These are phyloP conservation scores for Ridgeia piscesae DNA, from an alignment of 1,140 invertebrate genomes.

Conservation along the genomic window DNA sequence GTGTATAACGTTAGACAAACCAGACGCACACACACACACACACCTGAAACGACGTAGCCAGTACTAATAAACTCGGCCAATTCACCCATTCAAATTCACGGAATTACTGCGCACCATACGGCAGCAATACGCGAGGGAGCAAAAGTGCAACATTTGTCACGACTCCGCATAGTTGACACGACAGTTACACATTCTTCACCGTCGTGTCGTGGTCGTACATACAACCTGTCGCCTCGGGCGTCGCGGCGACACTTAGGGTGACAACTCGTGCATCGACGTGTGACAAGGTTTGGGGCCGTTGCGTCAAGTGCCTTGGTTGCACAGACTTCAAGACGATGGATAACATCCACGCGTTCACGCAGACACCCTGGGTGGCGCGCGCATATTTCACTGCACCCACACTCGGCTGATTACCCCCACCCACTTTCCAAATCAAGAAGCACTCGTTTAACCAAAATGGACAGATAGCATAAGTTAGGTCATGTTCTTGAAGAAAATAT, in stretches of 20 bases:
- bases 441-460: no score
- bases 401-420: no score
- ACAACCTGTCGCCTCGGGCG: background rate
- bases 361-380: background rate
- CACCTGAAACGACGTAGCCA: background rate
- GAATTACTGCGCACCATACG: no score
- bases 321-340: background rate
- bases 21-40: background rate
- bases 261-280: background rate
- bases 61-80: no score
- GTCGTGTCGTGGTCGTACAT: background rate
- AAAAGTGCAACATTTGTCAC: background rate
- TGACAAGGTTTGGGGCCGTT: background rate
- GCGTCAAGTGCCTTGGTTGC: background rate
- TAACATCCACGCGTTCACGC: background rate
- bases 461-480: no score
- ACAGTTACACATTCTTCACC: background rate
- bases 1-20: background rate
- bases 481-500: no score
- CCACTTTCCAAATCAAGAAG: no score
- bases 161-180: background rate
- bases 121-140: no score
- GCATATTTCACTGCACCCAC: background rate
- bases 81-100: no score
- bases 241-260: background rate